Percentiles rank a stretch among this genome's conserved stretches.
Conservation (phyloP, 2,888 invertebrate genomes). For the Eupithecia subumbrata region DNA sequence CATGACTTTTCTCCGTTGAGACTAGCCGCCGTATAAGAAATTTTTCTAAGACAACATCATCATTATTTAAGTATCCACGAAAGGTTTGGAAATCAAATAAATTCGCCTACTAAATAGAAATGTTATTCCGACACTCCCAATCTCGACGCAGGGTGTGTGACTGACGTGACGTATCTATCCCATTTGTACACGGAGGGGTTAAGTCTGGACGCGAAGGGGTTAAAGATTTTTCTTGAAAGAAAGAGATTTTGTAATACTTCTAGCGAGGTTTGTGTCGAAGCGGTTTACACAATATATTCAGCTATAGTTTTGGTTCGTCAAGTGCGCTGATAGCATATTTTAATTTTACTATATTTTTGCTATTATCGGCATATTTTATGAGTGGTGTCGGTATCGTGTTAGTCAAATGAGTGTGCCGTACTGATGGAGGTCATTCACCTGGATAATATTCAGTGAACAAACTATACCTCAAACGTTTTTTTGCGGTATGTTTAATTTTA, state of each 20-base stretch:
- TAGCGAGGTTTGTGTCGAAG: not conserved
- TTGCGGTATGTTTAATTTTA: too few relatives aligned
- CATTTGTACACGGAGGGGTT: slow-evolving; percentile 19
- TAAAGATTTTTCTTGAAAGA: not conserved
- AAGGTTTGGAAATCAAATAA: not conserved
- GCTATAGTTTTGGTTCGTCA: not conserved
- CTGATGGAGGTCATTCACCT: too few relatives aligned
- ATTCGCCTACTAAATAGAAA: slow-evolving; percentile 19
- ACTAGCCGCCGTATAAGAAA: too few relatives aligned
- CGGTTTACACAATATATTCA: not conserved
- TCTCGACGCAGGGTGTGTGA: slow-evolving; percentile 23
- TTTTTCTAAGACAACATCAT: too few relatives aligned
- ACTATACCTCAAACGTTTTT: too few relatives aligned
- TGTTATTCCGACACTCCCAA: slow-evolving; percentile 25
- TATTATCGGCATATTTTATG: too few relatives aligned
- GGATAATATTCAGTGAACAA: too few relatives aligned
- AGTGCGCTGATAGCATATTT: not conserved
- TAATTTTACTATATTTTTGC: too few relatives aligned
- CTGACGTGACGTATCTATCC: slow-evolving; percentile 32
- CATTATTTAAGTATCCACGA: not conserved
- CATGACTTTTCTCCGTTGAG: too few relatives aligned
- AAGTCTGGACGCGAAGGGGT: slow-evolving; percentile 21
- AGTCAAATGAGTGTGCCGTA: too few relatives aligned
- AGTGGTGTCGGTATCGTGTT: too few relatives aligned
- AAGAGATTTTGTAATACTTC: not conserved